Conservation (phyloP, 92 coral and sea anemone species). For the Plumapathes pennacea region DNA sequence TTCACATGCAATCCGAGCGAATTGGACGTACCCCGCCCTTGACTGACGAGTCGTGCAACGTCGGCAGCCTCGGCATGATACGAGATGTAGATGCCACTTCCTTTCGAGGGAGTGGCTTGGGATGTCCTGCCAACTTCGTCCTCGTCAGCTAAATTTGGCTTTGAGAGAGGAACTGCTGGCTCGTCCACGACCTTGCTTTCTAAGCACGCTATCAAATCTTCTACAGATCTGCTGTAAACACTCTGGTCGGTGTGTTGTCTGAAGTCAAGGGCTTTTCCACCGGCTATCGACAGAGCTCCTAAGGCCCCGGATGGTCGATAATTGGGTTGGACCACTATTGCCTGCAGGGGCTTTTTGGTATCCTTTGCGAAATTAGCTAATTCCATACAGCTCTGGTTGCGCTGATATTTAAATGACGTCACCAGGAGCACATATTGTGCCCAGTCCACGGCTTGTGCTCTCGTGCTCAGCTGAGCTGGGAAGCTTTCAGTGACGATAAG, state of each 20-base stretch:
- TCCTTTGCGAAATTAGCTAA: constrained; percentile 77
- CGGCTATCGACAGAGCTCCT: constrained; percentile 72
- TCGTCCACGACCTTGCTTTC: constrained; percentile 16
- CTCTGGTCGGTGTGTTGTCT: constrained; percentile 12
- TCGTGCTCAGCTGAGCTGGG: constrained; percentile 40
- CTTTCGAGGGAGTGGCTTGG: constrained; percentile 25
- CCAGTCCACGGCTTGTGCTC: constrained; percentile 66
- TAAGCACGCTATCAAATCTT: constrained; percentile 17
- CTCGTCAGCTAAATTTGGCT: no score
- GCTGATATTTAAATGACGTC: constrained; percentile 72
- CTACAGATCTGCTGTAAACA: constrained; percentile 7
- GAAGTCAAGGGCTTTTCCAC: constrained; percentile 35
- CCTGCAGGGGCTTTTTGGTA: constrained; percentile 60
- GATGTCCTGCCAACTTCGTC: constrained; percentile 8
- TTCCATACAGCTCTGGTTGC: constrained; percentile 61
- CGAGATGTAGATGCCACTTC: constrained; percentile 54
- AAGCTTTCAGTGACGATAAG: constrained; percentile 49
- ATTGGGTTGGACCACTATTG: constrained; percentile 60
- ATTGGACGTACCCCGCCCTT: constrained; percentile 47
- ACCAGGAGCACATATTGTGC: constrained; percentile 53
- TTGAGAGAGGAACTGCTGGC: no score
- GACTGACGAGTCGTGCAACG: constrained; percentile 46
- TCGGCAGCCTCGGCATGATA: constrained; percentile 51
- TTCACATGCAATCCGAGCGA: constrained; percentile 28
- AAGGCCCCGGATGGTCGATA: constrained; percentile 64